Percentiles rank a stretch among this genome's conserved stretches.
These are phyloP conservation scores for Tursiops truncatus DNA, from an alignment of 2,113 vertebrate genomes.

Conservation along the genomic window DNA sequence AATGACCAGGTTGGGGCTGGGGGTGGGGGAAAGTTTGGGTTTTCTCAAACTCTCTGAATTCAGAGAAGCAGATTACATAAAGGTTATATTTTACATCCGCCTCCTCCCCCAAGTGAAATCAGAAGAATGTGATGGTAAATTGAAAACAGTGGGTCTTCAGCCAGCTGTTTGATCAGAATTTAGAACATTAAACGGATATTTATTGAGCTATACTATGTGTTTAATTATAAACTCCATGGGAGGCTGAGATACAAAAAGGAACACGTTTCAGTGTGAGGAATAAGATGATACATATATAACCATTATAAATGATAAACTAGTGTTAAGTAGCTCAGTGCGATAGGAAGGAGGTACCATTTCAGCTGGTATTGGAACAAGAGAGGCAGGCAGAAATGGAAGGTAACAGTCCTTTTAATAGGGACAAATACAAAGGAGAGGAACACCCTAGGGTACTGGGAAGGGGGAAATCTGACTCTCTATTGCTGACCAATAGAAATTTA, in stretches of 20 bases:
- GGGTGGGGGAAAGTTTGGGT: too few species aligned
- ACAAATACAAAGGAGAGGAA: not conserved
- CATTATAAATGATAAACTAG: conserved; percentile 47
- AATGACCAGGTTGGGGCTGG: not conserved
- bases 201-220: not conserved
- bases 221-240: conserved; percentile 2
- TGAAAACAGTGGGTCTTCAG: not conserved
- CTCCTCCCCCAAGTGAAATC: not conserved
- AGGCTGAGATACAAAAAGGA: not conserved
- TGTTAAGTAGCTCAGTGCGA: not conserved
- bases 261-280: not conserved
- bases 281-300: not conserved
- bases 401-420: not conserved
- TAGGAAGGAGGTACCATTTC: conserved; percentile 34
- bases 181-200: not conserved
- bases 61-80: not conserved
- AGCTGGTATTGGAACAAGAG: conserved; percentile 21
- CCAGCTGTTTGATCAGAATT: conserved; percentile 30
- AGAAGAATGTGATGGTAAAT: conserved; percentile 1
- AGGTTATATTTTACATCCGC: conserved; percentile 7
- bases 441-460: not conserved
- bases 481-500: not conserved
- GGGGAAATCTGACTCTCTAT: not conserved
- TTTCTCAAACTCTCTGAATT: conserved; percentile 1
- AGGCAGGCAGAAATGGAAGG: not conserved